These are phyloP conservation scores for Lobophora halterata DNA, from an alignment of 2,888 invertebrate species.

Conservation along the genomic window DNA sequence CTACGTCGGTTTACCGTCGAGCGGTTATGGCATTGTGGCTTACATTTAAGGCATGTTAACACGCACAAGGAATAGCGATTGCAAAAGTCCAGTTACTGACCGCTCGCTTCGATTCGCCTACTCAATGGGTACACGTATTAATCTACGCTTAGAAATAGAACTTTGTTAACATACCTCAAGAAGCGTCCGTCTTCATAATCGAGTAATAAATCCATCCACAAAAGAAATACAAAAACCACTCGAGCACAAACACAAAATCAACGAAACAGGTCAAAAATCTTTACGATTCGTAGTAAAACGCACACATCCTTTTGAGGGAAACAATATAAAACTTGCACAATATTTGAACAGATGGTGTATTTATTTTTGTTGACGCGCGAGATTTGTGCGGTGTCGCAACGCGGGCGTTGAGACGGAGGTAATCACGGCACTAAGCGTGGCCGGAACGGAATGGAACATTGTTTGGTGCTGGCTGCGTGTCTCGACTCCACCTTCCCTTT, in stretches of 20 bases:
- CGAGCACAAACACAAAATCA: slow-evolving; percentile 67
- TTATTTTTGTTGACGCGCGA: slow-evolving; percentile 73
- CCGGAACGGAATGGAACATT: slow-evolving; percentile 43
- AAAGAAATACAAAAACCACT: slow-evolving; percentile 68
- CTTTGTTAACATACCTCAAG: slow-evolving; percentile 51
- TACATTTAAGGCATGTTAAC: slow-evolving; percentile 66
- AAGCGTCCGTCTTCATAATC: slow-evolving; percentile 67
- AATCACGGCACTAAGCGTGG: slow-evolving; percentile 61
- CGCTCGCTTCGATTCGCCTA: slow-evolving; percentile 30
- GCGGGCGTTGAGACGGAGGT: slow-evolving; percentile 39
- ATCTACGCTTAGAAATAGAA: slow-evolving; percentile 38
- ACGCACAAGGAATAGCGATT: slow-evolving; percentile 75
- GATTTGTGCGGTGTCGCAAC: slow-evolving; percentile 13
- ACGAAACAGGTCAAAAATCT: slow-evolving; percentile 42
- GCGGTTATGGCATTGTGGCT: slow-evolving; percentile 55
- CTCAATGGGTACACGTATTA: slow-evolving; percentile 31
- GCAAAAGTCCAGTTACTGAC: slow-evolving; percentile 76
- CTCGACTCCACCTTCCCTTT: slow-evolving; percentile 59
- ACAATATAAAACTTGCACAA: slow-evolving; percentile 71
- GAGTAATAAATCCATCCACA: slow-evolving; percentile 74
- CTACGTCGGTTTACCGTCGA: slow-evolving; percentile 40
- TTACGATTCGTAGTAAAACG: slow-evolving; percentile 44
- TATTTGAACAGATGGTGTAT: slow-evolving; percentile 75
- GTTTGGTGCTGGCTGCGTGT: slow-evolving; percentile 43
- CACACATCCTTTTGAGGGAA: slow-evolving; percentile 59